These are phyloP conservation scores for Brachymystax lenok DNA, from an alignment of 2,797 vertebrate genomes.

Conservation along the genomic window DNA sequence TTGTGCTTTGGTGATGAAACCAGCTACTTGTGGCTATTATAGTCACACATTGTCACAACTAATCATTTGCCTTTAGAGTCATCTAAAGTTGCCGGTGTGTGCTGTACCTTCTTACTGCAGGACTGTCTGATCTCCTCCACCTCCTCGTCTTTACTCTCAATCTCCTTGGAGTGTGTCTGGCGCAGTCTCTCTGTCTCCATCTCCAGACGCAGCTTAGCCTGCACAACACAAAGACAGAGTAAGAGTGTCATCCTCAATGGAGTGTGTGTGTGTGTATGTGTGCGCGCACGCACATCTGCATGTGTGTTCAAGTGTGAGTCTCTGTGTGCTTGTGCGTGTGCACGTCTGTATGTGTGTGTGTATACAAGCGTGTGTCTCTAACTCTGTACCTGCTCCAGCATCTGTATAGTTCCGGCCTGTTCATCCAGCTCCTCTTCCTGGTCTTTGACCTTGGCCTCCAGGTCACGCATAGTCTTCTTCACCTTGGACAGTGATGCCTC, in stretches of 20 bases:
- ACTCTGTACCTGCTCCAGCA: slow-evolving; percentile 91
- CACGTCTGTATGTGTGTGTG: too few relatives aligned
- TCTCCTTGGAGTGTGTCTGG: slow-evolving; percentile 93
- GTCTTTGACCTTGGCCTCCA: slow-evolving; percentile 95
- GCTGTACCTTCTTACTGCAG: slow-evolving; percentile 90
- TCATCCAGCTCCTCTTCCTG: slow-evolving; percentile 98
- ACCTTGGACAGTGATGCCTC: slow-evolving; percentile 93
- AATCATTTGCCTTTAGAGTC: neutral
- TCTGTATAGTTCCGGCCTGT: slow-evolving; percentile 95
- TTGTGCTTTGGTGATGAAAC: neutral
- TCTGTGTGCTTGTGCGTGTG: neutral
- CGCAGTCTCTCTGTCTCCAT: slow-evolving; percentile 98
- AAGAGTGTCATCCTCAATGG: neutral
- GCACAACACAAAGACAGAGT: slow-evolving; percentile 20
- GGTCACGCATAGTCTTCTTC: slow-evolving; percentile 91
- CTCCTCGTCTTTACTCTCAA: slow-evolving; percentile 94
- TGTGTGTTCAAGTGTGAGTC: slow-evolving; percentile 2
- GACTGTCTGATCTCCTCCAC: slow-evolving; percentile 96
- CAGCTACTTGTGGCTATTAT: neutral
- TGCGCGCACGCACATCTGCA: neutral
- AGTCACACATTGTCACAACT: neutral
- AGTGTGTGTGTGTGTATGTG: neutral
- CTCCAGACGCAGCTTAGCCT: slow-evolving; percentile 94
- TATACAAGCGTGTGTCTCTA: neutral
- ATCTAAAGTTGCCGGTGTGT: neutral